Evolutionary conservation across 1,140 invertebrate species (phyloP), one percentile per base, ranked within the genome.

Genomic region (Belonocnema kinseyi): DNA sequence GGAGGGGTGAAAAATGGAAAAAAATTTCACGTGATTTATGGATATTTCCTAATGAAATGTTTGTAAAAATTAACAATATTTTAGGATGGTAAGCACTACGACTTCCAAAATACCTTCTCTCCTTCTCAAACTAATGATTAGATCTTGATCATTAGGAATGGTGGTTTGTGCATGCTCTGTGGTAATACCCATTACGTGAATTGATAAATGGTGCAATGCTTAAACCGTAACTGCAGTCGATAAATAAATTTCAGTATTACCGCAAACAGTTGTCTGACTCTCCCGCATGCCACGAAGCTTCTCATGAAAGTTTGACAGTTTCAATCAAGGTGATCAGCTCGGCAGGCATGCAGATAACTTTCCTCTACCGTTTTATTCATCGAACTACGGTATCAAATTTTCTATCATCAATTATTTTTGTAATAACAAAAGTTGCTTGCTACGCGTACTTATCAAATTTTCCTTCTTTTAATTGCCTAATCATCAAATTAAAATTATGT

Each of bases 301-400:
- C 61, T 66, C 61, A 66, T 16, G 26, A 77, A 82, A 86, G 77
- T 85, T 86, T 85, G 85, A 86, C 81, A 86, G 84, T 85, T 85
- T 85, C 83, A 83, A 86, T 85, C 83, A 81, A 81, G 61, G 75
- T 74, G 73, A 82, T 82, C 78, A 33, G 61, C 26, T 40, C 14
- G 40, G 5, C 61, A 33, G 14, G 40, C 33, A 33, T 66, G 77
- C 76, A 79, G 54, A 66, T 74, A 33, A 73, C 40, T 13, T 56
- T 50, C 50, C 71, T 71, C 75, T 50, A 16, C n/a, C 73, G 46
- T 73, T 61, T 75, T 52, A 14, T 21, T 66, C 50, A 66, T 50
- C 54, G 14, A 75, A 52, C 26, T 56, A 10, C 17, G 8, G 53
- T 19, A n/a, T 10, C 53, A 54, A 54, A 40, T 7, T 66, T 0